phyloP scores from a whole-genome alignment of 2,113 vertebrate species.

The Blennius ocellaris region DNA sequence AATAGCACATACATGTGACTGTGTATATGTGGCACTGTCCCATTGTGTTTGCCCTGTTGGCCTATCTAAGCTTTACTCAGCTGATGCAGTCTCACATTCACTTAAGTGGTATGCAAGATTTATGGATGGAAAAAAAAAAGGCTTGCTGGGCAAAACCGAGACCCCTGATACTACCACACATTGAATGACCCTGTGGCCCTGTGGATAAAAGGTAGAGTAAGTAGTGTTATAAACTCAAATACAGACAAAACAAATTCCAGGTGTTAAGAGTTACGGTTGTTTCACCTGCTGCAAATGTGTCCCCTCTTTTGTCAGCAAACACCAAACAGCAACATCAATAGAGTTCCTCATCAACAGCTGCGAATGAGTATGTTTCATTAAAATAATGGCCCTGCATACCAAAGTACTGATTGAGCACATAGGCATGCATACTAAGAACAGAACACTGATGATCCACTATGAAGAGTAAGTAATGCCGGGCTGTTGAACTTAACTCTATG shows the following conservation, averaged over 20 bases:
- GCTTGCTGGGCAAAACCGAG: too few relatives aligned
- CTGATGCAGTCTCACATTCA: too few relatives aligned
- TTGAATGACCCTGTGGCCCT: too few relatives aligned
- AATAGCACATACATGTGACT: too few relatives aligned
- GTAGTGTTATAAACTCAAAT: neutral
- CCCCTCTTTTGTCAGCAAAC: constrained; percentile 43
- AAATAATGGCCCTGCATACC: constrained; percentile 60
- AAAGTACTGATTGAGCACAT: constrained; percentile 66
- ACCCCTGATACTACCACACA: too few relatives aligned
- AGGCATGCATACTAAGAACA: constrained; percentile 48
- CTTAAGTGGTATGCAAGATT: too few relatives aligned
- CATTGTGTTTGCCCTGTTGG: too few relatives aligned
- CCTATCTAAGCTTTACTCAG: too few relatives aligned
- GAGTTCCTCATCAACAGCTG: constrained; percentile 49
- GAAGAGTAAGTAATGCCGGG: constrained; percentile 47
- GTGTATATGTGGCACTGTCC: too few relatives aligned
- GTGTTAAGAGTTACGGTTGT: constrained; percentile 11
- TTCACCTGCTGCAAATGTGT: constrained; percentile 39
- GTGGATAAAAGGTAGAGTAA: neutral
- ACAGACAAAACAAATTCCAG: neutral
- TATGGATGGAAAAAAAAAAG: too few relatives aligned
- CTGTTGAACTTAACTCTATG: constrained; percentile 60
- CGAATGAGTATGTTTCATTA: constrained; percentile 66
- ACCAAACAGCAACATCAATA: constrained; percentile 52
- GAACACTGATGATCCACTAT: constrained; percentile 53